These are phyloP conservation scores for Selenia dentaria DNA, from an alignment of 2,888 invertebrate genomes.

Conservation along the genomic window DNA sequence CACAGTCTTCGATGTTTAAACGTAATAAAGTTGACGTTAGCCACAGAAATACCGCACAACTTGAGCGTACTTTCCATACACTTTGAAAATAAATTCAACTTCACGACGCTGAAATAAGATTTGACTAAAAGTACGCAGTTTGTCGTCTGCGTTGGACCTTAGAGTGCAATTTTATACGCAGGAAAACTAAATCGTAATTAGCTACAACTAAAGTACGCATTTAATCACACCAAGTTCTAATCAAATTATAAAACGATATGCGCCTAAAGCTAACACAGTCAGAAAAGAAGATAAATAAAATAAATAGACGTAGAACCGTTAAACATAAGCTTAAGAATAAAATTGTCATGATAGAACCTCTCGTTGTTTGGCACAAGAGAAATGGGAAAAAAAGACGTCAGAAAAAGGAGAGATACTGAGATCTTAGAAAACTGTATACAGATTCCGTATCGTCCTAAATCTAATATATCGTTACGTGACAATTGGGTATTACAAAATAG, in stretches of 20 bases:
- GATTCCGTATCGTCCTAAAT: constrained; percentile 55
- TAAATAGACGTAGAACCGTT: constrained; percentile 65
- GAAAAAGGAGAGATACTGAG: constrained; percentile 64
- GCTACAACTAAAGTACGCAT: constrained; percentile 21
- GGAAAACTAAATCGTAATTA: background rate
- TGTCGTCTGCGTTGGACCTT: too few species aligned
- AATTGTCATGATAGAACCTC: constrained; percentile 71
- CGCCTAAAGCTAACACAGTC: constrained; percentile 31
- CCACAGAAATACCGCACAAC: too few species aligned
- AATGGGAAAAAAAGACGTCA: constrained; percentile 42
- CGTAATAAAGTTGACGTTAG: too few species aligned
- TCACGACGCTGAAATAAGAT: too few species aligned
- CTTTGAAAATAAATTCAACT: too few species aligned
- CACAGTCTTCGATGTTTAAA: too few species aligned
- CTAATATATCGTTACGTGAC: constrained; percentile 36
- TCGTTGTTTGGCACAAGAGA: constrained; percentile 74
- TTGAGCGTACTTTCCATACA: too few species aligned
- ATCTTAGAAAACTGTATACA: constrained; percentile 78
- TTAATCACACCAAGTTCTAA: constrained; percentile 21
- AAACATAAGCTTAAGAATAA: constrained; percentile 43
- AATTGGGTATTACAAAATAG: constrained; percentile 47
- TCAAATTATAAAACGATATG: constrained; percentile 32
- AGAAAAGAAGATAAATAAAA: constrained; percentile 55
- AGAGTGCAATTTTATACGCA: too few species aligned
- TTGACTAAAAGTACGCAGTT: too few species aligned